These are phyloP conservation scores for Drosophila triauraria DNA, from an alignment of 1,140 invertebrate genomes.

Conservation along the genomic window DNA sequence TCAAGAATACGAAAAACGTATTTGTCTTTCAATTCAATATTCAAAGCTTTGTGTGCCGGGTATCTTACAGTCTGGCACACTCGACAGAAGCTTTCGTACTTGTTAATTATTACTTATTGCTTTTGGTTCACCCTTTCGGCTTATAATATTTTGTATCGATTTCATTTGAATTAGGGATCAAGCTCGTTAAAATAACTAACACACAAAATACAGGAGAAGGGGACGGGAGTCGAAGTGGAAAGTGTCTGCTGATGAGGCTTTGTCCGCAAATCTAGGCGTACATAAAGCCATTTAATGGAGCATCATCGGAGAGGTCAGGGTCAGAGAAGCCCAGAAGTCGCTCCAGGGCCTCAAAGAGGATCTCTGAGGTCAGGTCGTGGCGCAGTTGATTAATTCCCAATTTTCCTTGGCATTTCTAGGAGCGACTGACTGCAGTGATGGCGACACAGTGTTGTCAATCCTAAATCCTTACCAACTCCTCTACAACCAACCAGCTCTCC, in stretches of 20 bases:
- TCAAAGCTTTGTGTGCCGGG: not conserved
- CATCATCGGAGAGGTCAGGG: constrained; percentile 8
- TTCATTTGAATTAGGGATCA: too few relatives aligned
- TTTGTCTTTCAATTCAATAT: not conserved
- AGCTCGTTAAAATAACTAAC: constrained; percentile 33
- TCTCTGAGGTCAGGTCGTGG: constrained; percentile 26
- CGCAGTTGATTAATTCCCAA: constrained; percentile 67
- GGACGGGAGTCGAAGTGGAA: not conserved
- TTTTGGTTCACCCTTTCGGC: not conserved
- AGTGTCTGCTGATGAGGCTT: not conserved
- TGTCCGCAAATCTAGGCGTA: constrained; percentile 3
- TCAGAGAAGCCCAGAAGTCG: constrained; percentile 32
- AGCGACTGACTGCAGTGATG: constrained; percentile 34
- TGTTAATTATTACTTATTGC: constrained; percentile 2
- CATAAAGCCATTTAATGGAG: too few relatives aligned
- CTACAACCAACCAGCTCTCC: too few relatives aligned
- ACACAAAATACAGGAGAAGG: not conserved
- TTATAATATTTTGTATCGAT: not conserved
- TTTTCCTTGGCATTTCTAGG: constrained; percentile 76
- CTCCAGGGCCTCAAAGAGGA: not conserved
- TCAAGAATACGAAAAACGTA: too few relatives aligned
- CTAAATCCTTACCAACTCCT: not conserved
- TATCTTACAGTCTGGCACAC: too few relatives aligned
- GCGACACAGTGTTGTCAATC: not conserved
- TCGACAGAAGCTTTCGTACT: too few relatives aligned